Percentiles rank a stretch among this genome's conserved stretches.
phyloP scores from a whole-genome alignment of 2,888 invertebrate species.

The Apocheima hispidaria region DNA sequence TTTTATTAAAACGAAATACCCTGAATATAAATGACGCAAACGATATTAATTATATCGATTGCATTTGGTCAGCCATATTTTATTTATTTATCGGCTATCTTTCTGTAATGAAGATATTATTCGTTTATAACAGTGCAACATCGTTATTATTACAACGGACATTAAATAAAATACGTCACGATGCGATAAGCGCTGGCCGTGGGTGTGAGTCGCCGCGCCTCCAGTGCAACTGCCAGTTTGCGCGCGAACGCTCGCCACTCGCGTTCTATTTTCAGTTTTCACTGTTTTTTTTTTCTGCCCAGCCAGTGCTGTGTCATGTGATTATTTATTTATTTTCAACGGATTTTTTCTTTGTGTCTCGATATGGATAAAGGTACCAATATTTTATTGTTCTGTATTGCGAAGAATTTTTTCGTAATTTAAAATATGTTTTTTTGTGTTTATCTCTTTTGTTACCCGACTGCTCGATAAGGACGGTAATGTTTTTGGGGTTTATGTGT shows the following conservation, averaged over 20 bases:
- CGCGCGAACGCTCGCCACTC: conserved; percentile 53
- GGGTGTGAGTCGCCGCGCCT: conserved; percentile 63
- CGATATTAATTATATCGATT: conserved; percentile 32
- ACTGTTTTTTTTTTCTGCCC: conserved; percentile 33
- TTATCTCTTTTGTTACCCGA: background rate
- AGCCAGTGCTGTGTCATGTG: conserved; percentile 45
- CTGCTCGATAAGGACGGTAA: no score
- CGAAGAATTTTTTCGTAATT: background rate
- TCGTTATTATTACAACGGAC: conserved; percentile 40
- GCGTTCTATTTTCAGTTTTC: conserved; percentile 48
- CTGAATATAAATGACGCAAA: conserved; percentile 15
- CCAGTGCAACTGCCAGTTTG: conserved; percentile 57
- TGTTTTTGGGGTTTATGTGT: background rate
- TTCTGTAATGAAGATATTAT: conserved; percentile 43
- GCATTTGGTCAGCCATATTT: conserved; percentile 17
- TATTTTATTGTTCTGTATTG: conserved; percentile 14
- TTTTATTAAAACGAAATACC: no score
- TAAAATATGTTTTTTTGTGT: background rate
- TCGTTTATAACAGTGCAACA: conserved; percentile 39
- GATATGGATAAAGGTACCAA: conserved; percentile 58
- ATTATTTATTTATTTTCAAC: conserved; percentile 35
- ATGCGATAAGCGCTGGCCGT: conserved; percentile 56
- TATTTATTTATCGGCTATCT: conserved; percentile 42
- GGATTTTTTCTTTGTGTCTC: conserved; percentile 10
- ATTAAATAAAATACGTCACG: conserved; percentile 50